Conservation (phyloP, 2,888 invertebrate species). For the Epistrophe eligans region DNA sequence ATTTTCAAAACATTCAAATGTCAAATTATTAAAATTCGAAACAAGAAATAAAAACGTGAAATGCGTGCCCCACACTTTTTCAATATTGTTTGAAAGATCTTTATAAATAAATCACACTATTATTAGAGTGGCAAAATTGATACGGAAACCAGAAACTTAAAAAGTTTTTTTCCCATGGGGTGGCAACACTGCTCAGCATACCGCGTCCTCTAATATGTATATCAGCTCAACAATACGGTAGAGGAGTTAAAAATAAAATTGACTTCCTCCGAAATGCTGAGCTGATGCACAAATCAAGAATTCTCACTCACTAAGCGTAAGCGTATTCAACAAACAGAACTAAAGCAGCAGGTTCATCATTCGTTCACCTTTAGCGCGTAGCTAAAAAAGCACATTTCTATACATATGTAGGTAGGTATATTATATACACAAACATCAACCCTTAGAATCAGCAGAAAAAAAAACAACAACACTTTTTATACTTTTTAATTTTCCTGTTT, state of each 20-base stretch:
- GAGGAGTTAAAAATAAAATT: conserved; percentile 43
- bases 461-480: conserved; percentile 53
- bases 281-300: conserved; percentile 46
- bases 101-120: no score
- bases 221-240: conserved; percentile 17
- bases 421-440: not conserved
- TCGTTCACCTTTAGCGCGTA: conserved; percentile 60
- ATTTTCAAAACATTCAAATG: no score
- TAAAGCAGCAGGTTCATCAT: conserved; percentile 58
- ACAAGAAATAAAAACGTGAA: no score
- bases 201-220: not conserved
- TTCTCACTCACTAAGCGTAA: conserved; percentile 54
- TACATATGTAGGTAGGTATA: not conserved
- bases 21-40: no score
- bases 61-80: no score
- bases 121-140: no score
- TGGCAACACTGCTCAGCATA: not conserved
- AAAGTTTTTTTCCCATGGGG: not conserved
- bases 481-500: conserved; percentile 76
- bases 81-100: no score
- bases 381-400: conserved; percentile 8
- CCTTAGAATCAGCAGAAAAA: not conserved
- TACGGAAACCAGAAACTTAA: not conserved
- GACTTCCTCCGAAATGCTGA: conserved; percentile 59
- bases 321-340: conserved; percentile 48